Percentiles rank a stretch among this genome's conserved stretches.
phyloP scores from a whole-genome alignment of 2,888 invertebrate species.

The Drosophila cognata region DNA sequence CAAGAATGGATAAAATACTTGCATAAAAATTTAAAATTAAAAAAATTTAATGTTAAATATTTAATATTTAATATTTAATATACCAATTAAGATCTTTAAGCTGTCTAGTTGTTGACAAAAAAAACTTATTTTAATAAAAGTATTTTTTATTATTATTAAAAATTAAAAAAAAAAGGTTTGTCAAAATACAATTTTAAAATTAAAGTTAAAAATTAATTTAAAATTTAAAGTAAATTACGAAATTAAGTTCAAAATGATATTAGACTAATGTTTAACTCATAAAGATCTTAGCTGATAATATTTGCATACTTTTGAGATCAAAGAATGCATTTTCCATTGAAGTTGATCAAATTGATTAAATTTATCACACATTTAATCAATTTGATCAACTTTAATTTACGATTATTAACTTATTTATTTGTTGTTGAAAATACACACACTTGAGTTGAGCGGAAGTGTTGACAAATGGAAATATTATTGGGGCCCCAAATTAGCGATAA shows the following conservation, averaged over 20 bases:
- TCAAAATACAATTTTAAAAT: not conserved
- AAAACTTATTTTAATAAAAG: not conserved
- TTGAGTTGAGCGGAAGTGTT: slow-evolving; percentile 22
- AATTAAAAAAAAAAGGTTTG: not conserved
- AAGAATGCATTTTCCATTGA: not conserved
- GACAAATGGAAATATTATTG: slow-evolving; percentile 21
- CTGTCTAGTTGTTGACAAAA: not conserved
- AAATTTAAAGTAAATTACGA: not conserved
- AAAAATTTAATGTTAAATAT: not conserved
- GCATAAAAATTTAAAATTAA: not conserved
- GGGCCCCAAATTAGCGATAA: slow-evolving; percentile 15
- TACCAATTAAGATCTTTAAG: not conserved
- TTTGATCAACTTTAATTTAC: not conserved
- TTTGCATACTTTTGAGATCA: not conserved
- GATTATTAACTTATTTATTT: not conserved
- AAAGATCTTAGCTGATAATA: not conserved
- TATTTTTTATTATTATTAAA: not conserved
- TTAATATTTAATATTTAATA: not conserved
- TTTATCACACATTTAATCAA: not conserved
- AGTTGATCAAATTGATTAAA: too few species aligned
- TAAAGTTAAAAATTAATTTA: too few species aligned
- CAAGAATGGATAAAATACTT: not conserved
- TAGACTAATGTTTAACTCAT: too few species aligned
- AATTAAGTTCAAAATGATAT: too few species aligned
- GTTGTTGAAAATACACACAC: not conserved